Conservation (phyloP, 2,113 vertebrate species). For the Oceanites oceanicus region DNA sequence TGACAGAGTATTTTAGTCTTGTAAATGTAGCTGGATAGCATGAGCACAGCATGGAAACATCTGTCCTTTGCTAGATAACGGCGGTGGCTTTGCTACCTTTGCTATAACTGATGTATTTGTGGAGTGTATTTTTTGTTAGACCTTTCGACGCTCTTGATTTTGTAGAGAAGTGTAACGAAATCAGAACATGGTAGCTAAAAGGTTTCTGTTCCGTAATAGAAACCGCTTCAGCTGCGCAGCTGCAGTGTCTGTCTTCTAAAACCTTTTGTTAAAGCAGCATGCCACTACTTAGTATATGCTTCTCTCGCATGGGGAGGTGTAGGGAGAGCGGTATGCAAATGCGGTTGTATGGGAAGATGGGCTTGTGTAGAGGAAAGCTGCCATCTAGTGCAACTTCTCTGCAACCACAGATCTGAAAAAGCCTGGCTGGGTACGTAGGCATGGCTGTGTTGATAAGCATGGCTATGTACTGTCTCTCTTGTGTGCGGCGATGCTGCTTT, state of each 20-base stretch:
- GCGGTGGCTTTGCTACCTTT: neutral
- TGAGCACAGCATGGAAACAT: neutral
- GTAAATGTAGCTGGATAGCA: neutral
- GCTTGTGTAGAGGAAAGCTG: neutral
- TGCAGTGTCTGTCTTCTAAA: neutral
- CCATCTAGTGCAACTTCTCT: neutral
- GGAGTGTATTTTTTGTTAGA: neutral
- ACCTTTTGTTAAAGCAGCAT: neutral
- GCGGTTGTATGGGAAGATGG: fast-evolving
- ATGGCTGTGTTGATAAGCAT: fast-evolving
- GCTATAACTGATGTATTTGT: neutral
- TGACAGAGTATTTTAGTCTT: neutral
- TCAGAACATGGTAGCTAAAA: neutral
- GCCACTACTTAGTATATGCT: fast-evolving
- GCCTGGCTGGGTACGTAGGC: fast-evolving
- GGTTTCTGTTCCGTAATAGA: neutral
- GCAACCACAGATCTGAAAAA: neutral
- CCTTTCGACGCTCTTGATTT: neutral
- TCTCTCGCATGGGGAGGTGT: fast-evolving
- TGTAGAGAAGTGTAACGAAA: neutral
- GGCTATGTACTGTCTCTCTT: fast-evolving
- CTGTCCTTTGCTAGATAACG: neutral
- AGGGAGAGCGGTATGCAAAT: fast-evolving
- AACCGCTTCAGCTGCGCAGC: neutral
- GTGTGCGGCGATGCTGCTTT: fast-evolving